Base-by-base conservation (phyloP, 2,888 invertebrate genomes). In the Ophion ellenae region DNA sequence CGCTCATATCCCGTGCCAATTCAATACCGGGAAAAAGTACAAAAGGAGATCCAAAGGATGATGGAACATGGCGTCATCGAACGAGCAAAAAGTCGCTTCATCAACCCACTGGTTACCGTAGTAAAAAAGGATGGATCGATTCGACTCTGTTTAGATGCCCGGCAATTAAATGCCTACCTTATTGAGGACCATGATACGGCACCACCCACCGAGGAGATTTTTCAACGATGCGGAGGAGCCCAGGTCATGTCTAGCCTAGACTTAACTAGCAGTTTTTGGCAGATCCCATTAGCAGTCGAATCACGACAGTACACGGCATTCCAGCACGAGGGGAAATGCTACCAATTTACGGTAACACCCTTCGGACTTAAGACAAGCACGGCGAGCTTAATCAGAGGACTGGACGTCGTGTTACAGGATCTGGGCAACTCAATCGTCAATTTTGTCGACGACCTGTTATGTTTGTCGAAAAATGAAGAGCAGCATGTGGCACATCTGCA, bases 401-500 rank as follows among this genome's bases (percentile, higher is more conserved):
- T 40, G 40, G 40, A 40, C 6, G 7, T 40, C 40, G 40, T 6
- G 0, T 6, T 40, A 7, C 40, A 40, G 4, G 7, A 73, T 0
- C 1, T 79, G 11, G 73, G 80, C 0, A 36, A 76, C 17, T 10
- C 32, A 2, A 28, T 78, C 2, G 17, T 86, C 11, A 69, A 83
- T 5, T 87, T 86, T 14, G 84, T 84, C 0, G 87, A 84, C 17
- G 84, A 86, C n/a, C 59, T 83, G 0, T 69, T 86, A 0, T 61
- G 75, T 2, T 53, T 78, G 11, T 84, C 85, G 11, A 24, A 47
- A n/a, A 2, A 2, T 2, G 28, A 57, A 2, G 59, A 71, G 0
- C 32, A 69, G 9, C 82, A 86, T 10, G 14, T 82, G 2, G 9
- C 74, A 10, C 85, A 90, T 32, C 61, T 90, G 11, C 61, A 80